phyloP scores from a whole-genome alignment of 2,888 invertebrate genomes.

The Cantharis lateralis region DNA sequence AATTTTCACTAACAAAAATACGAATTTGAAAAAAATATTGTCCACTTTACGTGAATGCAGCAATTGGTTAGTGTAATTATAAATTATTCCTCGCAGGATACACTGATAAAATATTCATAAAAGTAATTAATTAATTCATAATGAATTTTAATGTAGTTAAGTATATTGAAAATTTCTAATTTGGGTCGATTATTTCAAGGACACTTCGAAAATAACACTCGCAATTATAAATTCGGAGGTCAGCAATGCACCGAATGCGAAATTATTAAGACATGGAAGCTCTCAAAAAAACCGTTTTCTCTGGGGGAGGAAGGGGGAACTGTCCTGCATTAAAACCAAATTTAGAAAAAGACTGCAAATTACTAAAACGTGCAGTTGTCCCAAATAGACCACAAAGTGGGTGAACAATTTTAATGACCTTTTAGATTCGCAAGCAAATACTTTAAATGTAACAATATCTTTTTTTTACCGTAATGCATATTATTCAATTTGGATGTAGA shows the following conservation, averaged over 20 bases:
- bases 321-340: background rate
- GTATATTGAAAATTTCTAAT: background rate
- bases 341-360: background rate
- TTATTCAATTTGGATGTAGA: too few relatives aligned
- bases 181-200: background rate
- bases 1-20: background rate
- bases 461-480: too few relatives aligned
- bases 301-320: background rate
- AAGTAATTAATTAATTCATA: background rate
- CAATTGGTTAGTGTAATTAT: background rate
- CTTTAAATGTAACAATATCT: too few relatives aligned
- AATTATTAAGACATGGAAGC: background rate
- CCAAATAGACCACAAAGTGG: background rate
- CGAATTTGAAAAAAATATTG: background rate
- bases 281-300: background rate
- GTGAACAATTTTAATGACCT: background rate
- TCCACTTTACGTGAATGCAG: background rate
- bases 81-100: background rate
- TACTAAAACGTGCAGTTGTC: too few relatives aligned
- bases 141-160: background rate
- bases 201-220: background rate
- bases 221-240: background rate
- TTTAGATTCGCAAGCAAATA: too few relatives aligned
- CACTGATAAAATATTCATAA: background rate
- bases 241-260: background rate